Conservation (phyloP, 2,113 vertebrate genomes). For the Corynorhinus townsendii region DNA sequence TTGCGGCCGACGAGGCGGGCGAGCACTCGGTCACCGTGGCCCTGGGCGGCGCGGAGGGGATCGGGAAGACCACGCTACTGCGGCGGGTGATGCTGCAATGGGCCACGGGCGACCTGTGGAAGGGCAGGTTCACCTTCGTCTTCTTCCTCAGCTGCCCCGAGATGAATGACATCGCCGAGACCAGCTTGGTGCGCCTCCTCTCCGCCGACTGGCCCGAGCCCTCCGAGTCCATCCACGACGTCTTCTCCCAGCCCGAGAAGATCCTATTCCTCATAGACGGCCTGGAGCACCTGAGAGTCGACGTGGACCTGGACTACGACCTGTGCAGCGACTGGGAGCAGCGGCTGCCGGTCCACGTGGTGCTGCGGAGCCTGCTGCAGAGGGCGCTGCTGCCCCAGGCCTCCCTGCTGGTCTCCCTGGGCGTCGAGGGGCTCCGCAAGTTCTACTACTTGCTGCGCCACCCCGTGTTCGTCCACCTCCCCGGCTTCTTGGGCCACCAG, state of each 20-base stretch:
- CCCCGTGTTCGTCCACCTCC: not conserved
- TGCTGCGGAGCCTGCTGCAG: constrained; percentile 16
- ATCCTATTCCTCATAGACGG: constrained; percentile 58
- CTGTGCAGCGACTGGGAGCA: not conserved
- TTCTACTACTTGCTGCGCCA: accelerated
- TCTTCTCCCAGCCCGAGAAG: constrained; percentile 26
- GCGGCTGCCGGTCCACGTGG: not conserved
- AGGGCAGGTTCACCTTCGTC: constrained; percentile 19
- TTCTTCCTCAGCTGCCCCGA: constrained; percentile 38
- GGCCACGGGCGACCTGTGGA: constrained; percentile 40
- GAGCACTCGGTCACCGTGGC: not conserved
- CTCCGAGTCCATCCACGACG: not conserved
- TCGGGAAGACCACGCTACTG: constrained; percentile 61
- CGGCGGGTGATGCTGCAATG: constrained; percentile 63
- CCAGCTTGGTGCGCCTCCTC: constrained; percentile 43
- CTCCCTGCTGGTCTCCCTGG: constrained; percentile 43
- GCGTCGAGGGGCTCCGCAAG: not conserved
- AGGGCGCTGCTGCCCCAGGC: not conserved
- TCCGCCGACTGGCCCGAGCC: not conserved
- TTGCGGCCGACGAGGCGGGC: accelerated
- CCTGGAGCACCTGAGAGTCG: not conserved
- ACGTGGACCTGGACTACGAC: not conserved
- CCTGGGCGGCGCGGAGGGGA: constrained; percentile 38
- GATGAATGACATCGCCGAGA: not conserved
- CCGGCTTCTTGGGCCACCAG: not conserved